Conservation (phyloP, 2,888 invertebrate species). For the Silvanus unidentatus region DNA sequence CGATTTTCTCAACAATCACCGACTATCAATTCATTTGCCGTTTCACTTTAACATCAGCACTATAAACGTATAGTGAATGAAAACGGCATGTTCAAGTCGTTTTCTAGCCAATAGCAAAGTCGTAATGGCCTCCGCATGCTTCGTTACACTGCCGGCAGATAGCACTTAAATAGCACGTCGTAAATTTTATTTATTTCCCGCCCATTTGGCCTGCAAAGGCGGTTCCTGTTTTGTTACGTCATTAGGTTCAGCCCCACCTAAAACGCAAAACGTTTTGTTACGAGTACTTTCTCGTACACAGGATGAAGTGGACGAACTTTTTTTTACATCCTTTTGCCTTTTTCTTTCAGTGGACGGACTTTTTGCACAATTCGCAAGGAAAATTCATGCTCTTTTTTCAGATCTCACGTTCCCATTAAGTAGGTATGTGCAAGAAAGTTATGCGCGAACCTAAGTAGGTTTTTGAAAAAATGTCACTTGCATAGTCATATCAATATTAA, state of each 20-base stretch:
- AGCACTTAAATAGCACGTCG: slow-evolving; percentile 51
- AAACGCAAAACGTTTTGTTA: slow-evolving; percentile 13
- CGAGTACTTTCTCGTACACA: too few species aligned
- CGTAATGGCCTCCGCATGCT: slow-evolving; percentile 56
- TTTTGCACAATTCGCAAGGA: too few species aligned
- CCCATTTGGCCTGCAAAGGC: slow-evolving; percentile 54
- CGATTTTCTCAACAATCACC: slow-evolving; percentile 49
- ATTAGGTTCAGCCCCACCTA: slow-evolving; percentile 36
- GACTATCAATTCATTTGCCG: slow-evolving; percentile 42
- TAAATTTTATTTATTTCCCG: slow-evolving; percentile 53
- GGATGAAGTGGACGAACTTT: too few species aligned
- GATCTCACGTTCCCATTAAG: too few species aligned
- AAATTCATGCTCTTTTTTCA: too few species aligned
- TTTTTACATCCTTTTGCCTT: too few species aligned
- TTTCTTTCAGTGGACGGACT: too few species aligned
- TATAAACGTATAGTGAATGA: neutral
- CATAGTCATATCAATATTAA: too few species aligned
- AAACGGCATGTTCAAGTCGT: slow-evolving; percentile 25
- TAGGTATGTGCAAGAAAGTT: too few species aligned
- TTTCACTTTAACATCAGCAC: slow-evolving; percentile 17
- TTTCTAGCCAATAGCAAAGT: slow-evolving; percentile 51
- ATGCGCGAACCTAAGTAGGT: too few species aligned
- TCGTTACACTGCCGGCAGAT: slow-evolving; percentile 52
- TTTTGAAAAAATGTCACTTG: too few species aligned
- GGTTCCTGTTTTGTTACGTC: slow-evolving; percentile 50